Conservation (phyloP, 1,140 invertebrate genomes). For the Drosophila watanabei region DNA sequence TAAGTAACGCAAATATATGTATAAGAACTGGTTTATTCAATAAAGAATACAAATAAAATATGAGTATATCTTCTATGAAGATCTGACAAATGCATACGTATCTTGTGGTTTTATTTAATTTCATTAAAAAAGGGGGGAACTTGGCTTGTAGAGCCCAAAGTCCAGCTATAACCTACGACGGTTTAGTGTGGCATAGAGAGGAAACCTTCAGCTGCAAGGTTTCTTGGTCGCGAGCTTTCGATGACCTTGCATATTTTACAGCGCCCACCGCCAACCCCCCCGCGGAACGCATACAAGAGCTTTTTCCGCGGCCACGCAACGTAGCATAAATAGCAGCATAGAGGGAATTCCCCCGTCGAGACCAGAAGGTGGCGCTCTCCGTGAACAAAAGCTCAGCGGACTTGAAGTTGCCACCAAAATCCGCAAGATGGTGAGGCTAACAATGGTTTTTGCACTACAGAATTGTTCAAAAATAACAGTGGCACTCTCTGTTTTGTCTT, state of each 20-base stretch:
- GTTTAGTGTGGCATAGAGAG: background rate
- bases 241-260: conserved; percentile 77
- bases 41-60: conserved; percentile 35
- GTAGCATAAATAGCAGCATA: conserved; percentile 72
- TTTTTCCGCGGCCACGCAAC: conserved; percentile 46
- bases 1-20: conserved; percentile 16
- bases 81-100: background rate
- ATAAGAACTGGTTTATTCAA: conserved; percentile 25
- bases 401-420: conserved; percentile 19
- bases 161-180: background rate
- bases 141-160: background rate
- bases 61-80: conserved; percentile 38
- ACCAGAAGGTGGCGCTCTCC: conserved; percentile 47
- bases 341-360: conserved; percentile 18
- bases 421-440: conserved; percentile 31
- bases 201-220: conserved; percentile 21
- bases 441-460: conserved; percentile 14
- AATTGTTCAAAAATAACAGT: conserved; percentile 8
- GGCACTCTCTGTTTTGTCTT: background rate
- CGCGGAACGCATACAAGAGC: conserved; percentile 10
- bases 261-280: conserved; percentile 26
- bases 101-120: conserved; percentile 51
- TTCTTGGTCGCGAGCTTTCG: conserved; percentile 6
- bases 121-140: background rate
- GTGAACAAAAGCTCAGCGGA: conserved; percentile 20